A percentile compares a stretch with the other conserved stretches of the same genome.
Conservation (phyloP, 2,113 vertebrate species). For the Microcebus ravelobensis region DNA sequence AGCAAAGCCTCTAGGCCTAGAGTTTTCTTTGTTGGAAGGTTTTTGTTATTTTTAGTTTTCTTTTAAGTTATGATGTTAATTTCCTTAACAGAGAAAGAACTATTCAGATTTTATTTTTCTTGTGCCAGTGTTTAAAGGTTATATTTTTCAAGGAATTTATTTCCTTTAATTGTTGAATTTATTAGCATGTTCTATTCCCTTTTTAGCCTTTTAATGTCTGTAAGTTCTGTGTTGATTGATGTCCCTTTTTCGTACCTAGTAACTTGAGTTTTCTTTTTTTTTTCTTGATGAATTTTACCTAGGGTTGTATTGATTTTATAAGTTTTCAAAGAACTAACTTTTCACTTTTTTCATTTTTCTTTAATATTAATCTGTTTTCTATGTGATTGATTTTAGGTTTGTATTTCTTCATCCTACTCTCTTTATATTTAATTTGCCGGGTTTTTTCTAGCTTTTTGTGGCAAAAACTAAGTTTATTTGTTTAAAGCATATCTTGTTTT, state of each 20-base stretch:
- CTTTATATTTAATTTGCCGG: slow-evolving; percentile 43
- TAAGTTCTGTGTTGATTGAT: not conserved
- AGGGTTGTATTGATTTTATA: not conserved
- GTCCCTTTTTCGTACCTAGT: not conserved
- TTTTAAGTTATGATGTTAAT: not conserved
- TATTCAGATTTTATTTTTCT: not conserved
- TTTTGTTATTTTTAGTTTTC: not conserved
- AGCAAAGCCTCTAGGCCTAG: not conserved
- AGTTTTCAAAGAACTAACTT: not conserved
- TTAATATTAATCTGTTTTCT: not conserved
- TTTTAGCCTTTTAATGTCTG: not conserved
- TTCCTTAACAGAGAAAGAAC: not conserved
- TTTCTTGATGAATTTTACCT: not conserved
- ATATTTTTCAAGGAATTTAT: not conserved
- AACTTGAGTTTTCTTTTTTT: not conserved
- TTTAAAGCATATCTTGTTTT: slow-evolving; percentile 28
- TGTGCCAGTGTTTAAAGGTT: not conserved
- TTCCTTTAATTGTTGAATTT: not conserved
- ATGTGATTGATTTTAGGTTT: not conserved
- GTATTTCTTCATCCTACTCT: not conserved
- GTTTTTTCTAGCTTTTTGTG: not conserved
- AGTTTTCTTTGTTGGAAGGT: not conserved
- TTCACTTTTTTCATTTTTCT: not conserved
- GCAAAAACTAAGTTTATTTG: not conserved
- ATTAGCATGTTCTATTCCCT: not conserved